Evolutionary conservation across 2,113 vertebrate genomes (phyloP), one percentile per base, ranked within the genome.

Genomic region (Columba janthina): DNA sequence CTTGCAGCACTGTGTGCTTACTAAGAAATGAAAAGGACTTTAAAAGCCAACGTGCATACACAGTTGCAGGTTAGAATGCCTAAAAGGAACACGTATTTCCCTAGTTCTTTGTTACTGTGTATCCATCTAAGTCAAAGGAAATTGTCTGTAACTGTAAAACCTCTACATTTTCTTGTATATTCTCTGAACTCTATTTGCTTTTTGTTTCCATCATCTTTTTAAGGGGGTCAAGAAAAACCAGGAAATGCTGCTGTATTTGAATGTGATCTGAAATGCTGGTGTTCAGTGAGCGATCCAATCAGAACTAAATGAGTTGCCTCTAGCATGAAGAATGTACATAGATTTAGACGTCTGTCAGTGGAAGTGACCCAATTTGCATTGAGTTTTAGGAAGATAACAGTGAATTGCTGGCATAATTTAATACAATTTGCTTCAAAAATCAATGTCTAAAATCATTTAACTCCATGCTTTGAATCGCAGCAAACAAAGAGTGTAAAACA

Each of bases 351-450:
- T 60, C 56, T 90, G 51, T 88, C 88, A 82, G 74, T 72, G n/a
- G 15, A 85, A 85, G 71, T 82, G 66, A 95, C 77, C 36, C 2
- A 1, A 89, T 94, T 95, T 89, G 34, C 78, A 90, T 50, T 42
- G 80, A 89, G 22, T 60, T 92, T 61, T 80, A 57, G 17, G 62
- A 94, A 92, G 66, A 69, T 4, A 76, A 50, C 85, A 92, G 36
- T 51, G 66, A 81, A 89, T 88, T 88, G 36, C 40, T 5, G 5
- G 36, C 24, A 54, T 80, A 65, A 85, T 94, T 85, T 85, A 61
- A 89, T 87, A 61, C 10, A 6, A 78, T 91, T 89, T 89, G 9
- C 50, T 66, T 79, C 62, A 70, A 85, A 93, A 93, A 94, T 94
- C 77, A 40, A 79, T 79, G 21, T 29, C 26, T 61, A 75, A 91